These are phyloP conservation scores for Ramphastos sulfuratus DNA, from an alignment of 2,113 vertebrate genomes.

Conservation along the genomic window DNA sequence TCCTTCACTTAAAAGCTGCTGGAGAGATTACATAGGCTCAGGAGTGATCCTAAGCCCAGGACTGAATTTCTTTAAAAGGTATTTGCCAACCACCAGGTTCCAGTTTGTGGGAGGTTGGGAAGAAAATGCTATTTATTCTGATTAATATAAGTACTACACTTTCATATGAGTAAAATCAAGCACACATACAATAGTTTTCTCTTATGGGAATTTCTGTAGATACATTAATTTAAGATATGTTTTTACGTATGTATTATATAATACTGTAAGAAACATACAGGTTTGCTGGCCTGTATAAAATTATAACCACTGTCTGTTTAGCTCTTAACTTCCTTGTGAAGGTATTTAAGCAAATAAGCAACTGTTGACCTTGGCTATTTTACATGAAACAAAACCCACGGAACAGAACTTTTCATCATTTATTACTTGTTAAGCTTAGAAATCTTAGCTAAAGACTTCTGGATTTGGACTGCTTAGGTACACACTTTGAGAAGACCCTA, in stretches of 20 bases:
- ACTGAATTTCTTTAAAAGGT: constrained; percentile 30
- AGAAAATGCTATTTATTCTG: background rate
- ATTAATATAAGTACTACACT: background rate
- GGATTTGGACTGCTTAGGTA: background rate
- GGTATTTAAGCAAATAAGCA: background rate
- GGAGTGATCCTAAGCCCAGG: background rate
- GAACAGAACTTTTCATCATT: background rate
- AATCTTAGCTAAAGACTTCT: background rate
- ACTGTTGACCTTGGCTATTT: background rate
- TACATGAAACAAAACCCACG: background rate
- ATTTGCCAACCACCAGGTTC: background rate
- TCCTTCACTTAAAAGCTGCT: constrained; percentile 27
- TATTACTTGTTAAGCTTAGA: background rate
- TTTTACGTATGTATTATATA: background rate
- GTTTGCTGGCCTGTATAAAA: background rate
- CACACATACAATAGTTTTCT: background rate
- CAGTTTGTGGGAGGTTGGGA: background rate
- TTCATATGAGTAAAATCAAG: background rate
- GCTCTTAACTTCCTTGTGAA: background rate
- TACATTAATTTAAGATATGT: background rate
- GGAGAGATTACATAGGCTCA: constrained; percentile 32
- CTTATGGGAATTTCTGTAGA: background rate
- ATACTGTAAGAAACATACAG: background rate
- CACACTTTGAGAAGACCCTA: background rate
- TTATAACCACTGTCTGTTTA: background rate